Percentiles rank a stretch among this genome's conserved stretches.
These are phyloP conservation scores for Apeltes quadracus DNA, from an alignment of 2,113 vertebrate species.

Conservation along the genomic window DNA sequence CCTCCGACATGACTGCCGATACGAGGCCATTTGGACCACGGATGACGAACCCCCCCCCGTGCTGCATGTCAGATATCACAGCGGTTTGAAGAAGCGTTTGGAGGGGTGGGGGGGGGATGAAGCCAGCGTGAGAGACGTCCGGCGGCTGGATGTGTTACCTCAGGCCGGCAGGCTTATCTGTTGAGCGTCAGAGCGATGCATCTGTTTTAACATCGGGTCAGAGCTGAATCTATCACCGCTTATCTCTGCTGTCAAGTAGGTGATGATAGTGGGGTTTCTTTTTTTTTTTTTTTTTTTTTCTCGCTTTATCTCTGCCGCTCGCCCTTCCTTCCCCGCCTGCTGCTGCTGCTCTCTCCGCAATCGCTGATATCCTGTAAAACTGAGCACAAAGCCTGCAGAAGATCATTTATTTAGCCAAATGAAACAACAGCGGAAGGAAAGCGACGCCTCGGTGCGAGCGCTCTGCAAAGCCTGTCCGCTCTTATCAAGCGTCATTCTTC, in stretches of 20 bases:
- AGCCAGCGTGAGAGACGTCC: conserved; percentile 32
- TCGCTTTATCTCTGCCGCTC: conserved; percentile 37
- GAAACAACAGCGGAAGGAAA: conserved; percentile 7
- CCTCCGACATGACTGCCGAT: conserved; percentile 18
- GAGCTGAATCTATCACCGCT: conserved; percentile 62
- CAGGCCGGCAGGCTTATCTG: conserved; percentile 63
- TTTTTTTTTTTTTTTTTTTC: conserved; percentile 44
- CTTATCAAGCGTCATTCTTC: neutral
- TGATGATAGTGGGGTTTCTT: conserved; percentile 34
- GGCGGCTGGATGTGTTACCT: conserved; percentile 51
- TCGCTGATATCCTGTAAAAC: conserved; percentile 36
- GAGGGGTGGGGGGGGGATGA: conserved; percentile 24
- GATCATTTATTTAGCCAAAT: conserved; percentile 18
- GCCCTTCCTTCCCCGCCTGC: conserved; percentile 18
- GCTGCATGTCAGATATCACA: conserved; percentile 26
- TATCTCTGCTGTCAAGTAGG: conserved; percentile 69
- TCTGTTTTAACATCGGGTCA: conserved; percentile 68
- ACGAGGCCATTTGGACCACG: no score
- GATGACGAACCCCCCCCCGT: no score
- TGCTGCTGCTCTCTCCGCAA: conserved; percentile 7
- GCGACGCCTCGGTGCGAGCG: neutral
- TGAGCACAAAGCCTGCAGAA: conserved; percentile 24
- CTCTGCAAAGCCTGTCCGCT: neutral
- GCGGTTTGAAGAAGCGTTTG: conserved; percentile 29
- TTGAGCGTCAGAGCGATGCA: conserved; percentile 54